Evolutionary conservation across 92 coral and sea anemone genomes (phyloP), one percentile per base, ranked within the genome.

Genomic region (Desmophyllum pertusum): DNA sequence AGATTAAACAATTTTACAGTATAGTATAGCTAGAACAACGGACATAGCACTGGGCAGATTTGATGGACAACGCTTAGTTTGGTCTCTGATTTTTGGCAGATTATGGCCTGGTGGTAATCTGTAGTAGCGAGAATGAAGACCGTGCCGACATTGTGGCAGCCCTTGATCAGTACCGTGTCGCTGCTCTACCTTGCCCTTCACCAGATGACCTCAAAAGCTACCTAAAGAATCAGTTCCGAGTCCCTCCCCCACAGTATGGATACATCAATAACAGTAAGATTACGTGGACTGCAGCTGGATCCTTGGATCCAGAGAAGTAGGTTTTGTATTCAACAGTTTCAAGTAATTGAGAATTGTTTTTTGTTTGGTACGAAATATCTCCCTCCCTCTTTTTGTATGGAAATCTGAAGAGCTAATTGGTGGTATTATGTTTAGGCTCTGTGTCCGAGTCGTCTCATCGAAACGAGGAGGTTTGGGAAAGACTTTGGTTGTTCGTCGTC

Each of bases 391-490:
- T n/a, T n/a, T 19, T 6, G 15, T 3, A 3, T 42, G 27, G 29
- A 3, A 6, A 0, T 0, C n/a, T 35, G 30, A 37, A 11, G 17
- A 3, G 11, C 36, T 0, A n/a, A n/a, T n/a, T n/a, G n/a, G n/a
- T n/a, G n/a, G n/a, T n/a, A n/a, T n/a, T n/a, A n/a, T n/a, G n/a
- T 40, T 21, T 41, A 93, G 96, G 66, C 88, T 93, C 29, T 87
- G 87, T 27, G 87, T 93, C 25, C 88, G 95, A 51, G 95, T 94
- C 5, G 86, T 94, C 0, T 81, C 91, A n/a, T 94, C 98, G 18
- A 76, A 73, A 15, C 91, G 98, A 71, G 92, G 93, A n/a, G 95
- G 98, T 31, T 83, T 89, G 35, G 98, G 98, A 2, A 94, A 94
- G 66, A 84, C 90, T 27, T 86, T 94, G 25, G 83, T 87, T 43